Evolutionary conservation across 2,888 invertebrate genomes (phyloP).

Genomic region (Dryococelus australis): DNA sequence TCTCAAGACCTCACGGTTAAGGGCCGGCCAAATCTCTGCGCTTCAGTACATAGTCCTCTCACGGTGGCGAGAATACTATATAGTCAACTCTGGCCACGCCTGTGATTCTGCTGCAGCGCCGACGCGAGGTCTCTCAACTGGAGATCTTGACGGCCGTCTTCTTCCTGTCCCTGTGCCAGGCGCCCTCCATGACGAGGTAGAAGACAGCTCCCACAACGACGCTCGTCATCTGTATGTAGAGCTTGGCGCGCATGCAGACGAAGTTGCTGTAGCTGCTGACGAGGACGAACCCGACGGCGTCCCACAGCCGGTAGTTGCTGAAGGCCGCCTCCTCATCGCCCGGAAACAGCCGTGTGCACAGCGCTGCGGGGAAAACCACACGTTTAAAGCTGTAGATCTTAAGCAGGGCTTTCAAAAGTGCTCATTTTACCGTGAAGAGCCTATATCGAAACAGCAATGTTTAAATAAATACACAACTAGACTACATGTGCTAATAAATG

Average conservation of each 20-base stretch:
- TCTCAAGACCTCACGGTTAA: no score
- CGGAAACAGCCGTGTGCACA: not conserved
- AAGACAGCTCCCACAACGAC: not conserved
- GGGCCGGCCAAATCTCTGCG: no score
- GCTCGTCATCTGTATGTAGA: not conserved
- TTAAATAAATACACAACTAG: no score
- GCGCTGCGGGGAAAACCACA: not conserved
- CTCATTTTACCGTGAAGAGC: no score
- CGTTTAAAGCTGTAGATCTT: no score
- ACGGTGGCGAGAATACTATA: no score
- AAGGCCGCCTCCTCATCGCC: constrained; percentile 11
- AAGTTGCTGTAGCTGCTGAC: constrained; percentile 21
- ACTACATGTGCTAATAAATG: no score
- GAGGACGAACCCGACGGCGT: constrained; percentile 20
- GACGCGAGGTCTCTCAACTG: not conserved
- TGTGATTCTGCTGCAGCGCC: no score
- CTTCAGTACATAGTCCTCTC: no score
- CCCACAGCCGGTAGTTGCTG: constrained; percentile 25
- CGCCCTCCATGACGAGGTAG: constrained; percentile 3
- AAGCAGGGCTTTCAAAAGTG: no score
- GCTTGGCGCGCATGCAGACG: constrained; percentile 19
- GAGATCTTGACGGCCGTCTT: not conserved
- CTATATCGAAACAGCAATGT: no score
- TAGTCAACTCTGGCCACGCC: no score
- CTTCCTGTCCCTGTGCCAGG: not conserved